Evolutionary conservation across 1,140 invertebrate genomes (phyloP).

Genomic region (Scaptomyza graminum): DNA sequence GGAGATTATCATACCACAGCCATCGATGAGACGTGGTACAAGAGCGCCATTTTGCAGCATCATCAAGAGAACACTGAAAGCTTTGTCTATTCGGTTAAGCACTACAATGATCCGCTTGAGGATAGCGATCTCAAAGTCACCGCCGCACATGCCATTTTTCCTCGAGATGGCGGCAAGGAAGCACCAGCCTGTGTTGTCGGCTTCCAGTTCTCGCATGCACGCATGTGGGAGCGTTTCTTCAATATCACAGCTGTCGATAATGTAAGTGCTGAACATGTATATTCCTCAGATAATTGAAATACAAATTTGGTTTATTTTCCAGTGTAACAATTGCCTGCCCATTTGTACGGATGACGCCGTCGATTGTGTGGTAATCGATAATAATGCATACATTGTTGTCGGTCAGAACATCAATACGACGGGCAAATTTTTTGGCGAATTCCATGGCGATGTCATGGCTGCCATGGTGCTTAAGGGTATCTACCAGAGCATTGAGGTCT

Average conservation of each 20-base stretch:
- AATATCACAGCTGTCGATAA: constrained; percentile 86
- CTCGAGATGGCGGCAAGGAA: constrained; percentile 89
- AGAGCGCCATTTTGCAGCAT: constrained; percentile 94
- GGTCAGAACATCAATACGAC: constrained; percentile 88
- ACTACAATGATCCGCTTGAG: constrained; percentile 86
- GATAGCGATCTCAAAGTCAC: constrained; percentile 88
- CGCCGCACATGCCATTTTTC: constrained; percentile 93
- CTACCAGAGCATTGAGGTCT: constrained; percentile 90
- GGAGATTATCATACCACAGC: constrained; percentile 91
- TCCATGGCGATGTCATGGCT: constrained; percentile 91
- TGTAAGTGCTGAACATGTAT: constrained; percentile 56
- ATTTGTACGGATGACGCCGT: constrained; percentile 86
- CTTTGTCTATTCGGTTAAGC: constrained; percentile 91
- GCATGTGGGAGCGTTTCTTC: constrained; percentile 88
- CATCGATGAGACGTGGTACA: constrained; percentile 96
- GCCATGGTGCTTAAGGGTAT: constrained; percentile 90
- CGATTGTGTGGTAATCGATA: constrained; percentile 94
- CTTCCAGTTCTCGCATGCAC: constrained; percentile 90
- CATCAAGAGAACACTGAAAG: constrained; percentile 88
- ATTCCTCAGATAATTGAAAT: too few species aligned
- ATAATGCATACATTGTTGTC: constrained; percentile 94
- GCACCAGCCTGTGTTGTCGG: constrained; percentile 95
- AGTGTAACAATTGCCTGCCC: constrained; percentile 84
- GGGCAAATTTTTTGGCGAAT: constrained; percentile 93
- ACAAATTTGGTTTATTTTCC: not conserved